Base-by-base conservation (phyloP, 2,113 vertebrate species). In the Indri indri region DNA sequence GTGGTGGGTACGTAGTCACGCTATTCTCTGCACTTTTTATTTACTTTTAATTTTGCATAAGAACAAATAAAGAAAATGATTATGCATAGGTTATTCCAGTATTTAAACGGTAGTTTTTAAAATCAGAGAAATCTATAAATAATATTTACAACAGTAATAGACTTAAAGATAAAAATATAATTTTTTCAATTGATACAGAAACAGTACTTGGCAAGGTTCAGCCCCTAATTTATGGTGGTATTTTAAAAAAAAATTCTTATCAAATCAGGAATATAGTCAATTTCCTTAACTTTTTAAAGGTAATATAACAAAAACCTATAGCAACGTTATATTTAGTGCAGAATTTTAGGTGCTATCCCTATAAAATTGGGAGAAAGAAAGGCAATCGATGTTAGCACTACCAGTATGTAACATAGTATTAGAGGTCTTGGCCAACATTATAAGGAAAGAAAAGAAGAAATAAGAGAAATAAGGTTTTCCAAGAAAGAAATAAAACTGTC, bases 281-380 rank as follows among this genome's bases (percentile, higher is more conserved):
- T 40, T 86, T 82, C 14, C 32, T 84, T 80, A 91, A 83, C 18
- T 92, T 87, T 76, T 68, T 79, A 86, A 86, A 76, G 37, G 16
- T n/a, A 68, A 16, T 54, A 68, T n/a, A 16, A 70, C 6, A 30
- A 77, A 79, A 92, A 76, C 20, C 61, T 77, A 25, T 1, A 82
- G 66, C 34, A 70, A 79, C 3, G 11, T 47, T 57, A 20, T 32
- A 57, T 32, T 42, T 90, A 65, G 52, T 42, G 45, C 13, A 91
- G 3, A 82, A 89, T 80, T 61, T 81, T 81, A 94, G 37, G 25
- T 57, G 23, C 16, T 96, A 95, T 86, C 45, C 13, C 17, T 90
- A 52, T 76, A 90, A 88, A 94, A 94, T 34, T 71, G 8, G 66
- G 17, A 86, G 42, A 61, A 85, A 76, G 73, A 95, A 91, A 96